Base-by-base conservation (phyloP, 2,888 invertebrate genomes). In the Cyclophora albipunctata region DNA sequence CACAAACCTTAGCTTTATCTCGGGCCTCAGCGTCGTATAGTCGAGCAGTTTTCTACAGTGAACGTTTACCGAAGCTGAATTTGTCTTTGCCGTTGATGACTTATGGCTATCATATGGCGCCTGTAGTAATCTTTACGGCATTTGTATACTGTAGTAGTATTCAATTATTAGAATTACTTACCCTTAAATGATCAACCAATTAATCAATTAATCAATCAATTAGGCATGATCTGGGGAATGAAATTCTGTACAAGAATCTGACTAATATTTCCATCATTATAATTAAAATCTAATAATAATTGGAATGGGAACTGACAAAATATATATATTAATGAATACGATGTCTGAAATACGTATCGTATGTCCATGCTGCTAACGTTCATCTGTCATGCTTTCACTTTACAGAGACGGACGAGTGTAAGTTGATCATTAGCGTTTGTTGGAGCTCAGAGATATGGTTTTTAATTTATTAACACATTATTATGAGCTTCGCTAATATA, bases 321-420 rank as follows among this genome's bases (percentile, higher is more conserved):
- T 37, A 37, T 37, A 5, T 37, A 1, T 4, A 37, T 37, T 37
- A 37, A 37, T 37, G 4, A 4, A 37, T 5, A 37, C 5, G 4
- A 5, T 5, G 37, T 37, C 5, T 37, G 4, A 4, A 5, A 5
- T 37, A 37, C 37, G 5, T 37, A 5, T 48, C 50, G 58, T 52
- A 55, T 60, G 45, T 55, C 60, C 64, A 73, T 63, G 76, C 80
- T 77, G 78, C 71, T 84, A 84, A 84, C 84, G 66, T 76, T 70
- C 69, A 82, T 75, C 78, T 84, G 73, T 83, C 84, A 78, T 86
- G 85, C 86, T 86, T 82, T 85, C 85, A 79, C 73, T 83, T 87
- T 88, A 82, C 87, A 88, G 87, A 86, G 66, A 76, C 84, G 86
- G 87, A 87, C 81, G 86, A 87, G 82, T 86, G 87, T 88, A 87